phyloP scores from a whole-genome alignment of 64 coral and sea anemone species.

The Stichodactyla mertensii region DNA sequence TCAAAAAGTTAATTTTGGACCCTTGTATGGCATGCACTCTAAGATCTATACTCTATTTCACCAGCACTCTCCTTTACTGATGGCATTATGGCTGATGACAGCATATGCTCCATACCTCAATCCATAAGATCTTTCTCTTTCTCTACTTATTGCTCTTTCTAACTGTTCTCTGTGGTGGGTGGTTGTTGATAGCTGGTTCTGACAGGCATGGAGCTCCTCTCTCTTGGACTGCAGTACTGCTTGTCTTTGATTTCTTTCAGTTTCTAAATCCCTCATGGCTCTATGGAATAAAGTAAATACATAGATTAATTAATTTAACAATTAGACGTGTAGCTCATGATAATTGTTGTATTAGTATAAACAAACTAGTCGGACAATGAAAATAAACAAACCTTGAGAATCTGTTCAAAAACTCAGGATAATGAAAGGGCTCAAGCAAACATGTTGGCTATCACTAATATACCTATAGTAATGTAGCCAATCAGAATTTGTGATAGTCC shows the following conservation, averaged over 20 bases:
- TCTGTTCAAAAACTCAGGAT: too few relatives aligned
- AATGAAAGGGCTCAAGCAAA: too few relatives aligned
- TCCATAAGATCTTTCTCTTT: conserved; percentile 71
- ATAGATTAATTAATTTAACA: not conserved
- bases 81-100: not conserved
- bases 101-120: conserved; percentile 38
- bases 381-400: too few relatives aligned
- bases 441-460: too few relatives aligned
- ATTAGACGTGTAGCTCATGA: not conserved
- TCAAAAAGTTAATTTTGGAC: too few relatives aligned
- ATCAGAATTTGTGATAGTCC: too few relatives aligned
- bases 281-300: conserved; percentile 30
- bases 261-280: conserved; percentile 87
- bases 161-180: conserved; percentile 77
- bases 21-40: too few relatives aligned
- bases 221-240: conserved; percentile 55
- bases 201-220: conserved; percentile 62
- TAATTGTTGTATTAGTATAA: not conserved
- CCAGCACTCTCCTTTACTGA: too few relatives aligned
- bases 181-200: conserved; percentile 78
- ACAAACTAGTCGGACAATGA: too few relatives aligned
- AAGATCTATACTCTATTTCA: too few relatives aligned
- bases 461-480: too few relatives aligned
- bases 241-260: conserved; percentile 80
- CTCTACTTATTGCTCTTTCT: conserved; percentile 62